Conservation (phyloP, 2,797 vertebrate species). For the Protonibea diacanthus region DNA sequence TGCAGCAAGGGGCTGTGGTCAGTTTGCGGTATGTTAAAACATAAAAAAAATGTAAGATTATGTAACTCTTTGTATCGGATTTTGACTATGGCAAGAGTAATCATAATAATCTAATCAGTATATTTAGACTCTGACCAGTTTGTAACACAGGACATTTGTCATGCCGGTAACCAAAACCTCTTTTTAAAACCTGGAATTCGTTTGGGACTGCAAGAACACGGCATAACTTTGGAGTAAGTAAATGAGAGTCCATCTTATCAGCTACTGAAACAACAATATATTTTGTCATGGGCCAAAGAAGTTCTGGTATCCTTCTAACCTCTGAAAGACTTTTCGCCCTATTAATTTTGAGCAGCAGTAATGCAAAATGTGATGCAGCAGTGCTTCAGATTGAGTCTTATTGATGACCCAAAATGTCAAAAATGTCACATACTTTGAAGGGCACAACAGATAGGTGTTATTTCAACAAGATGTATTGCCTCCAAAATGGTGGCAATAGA, state of each 20-base stretch:
- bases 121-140: constrained; percentile 26
- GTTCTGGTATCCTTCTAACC: constrained; percentile 18
- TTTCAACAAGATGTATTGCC: constrained; percentile 51
- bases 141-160: constrained; percentile 48
- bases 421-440: constrained; percentile 62
- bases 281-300: constrained; percentile 23
- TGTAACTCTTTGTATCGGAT: constrained; percentile 12
- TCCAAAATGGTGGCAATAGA: constrained; percentile 38
- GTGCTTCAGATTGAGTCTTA: constrained; percentile 55
- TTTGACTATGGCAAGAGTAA: constrained; percentile 19
- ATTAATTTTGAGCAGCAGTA: constrained; percentile 59
- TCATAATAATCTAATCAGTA: constrained; percentile 24
- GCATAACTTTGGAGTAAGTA: constrained; percentile 28
- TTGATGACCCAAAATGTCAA: constrained; percentile 51
- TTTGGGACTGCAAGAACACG: constrained; percentile 22
- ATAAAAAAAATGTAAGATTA: constrained; percentile 2
- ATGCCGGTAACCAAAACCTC: constrained; percentile 39
- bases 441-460: constrained; percentile 61
- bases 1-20: constrained; percentile 10
- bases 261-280: constrained; percentile 28
- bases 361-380: constrained; percentile 28
- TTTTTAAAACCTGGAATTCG: constrained; percentile 27
- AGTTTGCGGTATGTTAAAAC: constrained; percentile 1
- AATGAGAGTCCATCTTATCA: constrained; percentile 49
- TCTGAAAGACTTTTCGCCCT: constrained; percentile 5